A percentile compares a stretch with the other conserved stretches of the same genome.
Evolutionary conservation across 2,113 vertebrate species (phyloP).

Genomic region (Pionites leucogaster): DNA sequence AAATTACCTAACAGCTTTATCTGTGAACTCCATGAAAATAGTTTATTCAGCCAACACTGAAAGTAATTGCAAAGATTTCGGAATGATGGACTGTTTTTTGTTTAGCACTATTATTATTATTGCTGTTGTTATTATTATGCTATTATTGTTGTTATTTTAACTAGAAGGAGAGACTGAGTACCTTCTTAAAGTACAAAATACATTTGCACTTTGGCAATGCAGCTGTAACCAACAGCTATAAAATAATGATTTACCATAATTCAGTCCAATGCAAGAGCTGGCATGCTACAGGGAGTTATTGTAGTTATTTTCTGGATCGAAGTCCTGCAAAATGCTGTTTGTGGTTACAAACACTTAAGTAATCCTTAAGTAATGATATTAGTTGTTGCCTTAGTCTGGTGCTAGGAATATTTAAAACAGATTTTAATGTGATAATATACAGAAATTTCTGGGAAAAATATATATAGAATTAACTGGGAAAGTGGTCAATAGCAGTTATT

Average conservation of each 20-base stretch:
- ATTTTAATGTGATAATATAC: background rate
- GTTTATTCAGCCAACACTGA: background rate
- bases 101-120: background rate
- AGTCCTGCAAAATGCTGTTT: background rate
- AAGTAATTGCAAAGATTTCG: background rate
- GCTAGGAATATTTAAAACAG: background rate
- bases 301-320: background rate
- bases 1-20: background rate
- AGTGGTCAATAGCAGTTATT: background rate
- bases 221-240: background rate
- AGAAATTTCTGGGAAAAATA: background rate
- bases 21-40: background rate
- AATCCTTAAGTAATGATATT: background rate
- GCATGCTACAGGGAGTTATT: background rate
- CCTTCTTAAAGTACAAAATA: background rate
- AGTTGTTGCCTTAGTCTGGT: background rate
- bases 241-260: background rate
- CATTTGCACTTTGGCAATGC: background rate
- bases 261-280: background rate
- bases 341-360: background rate
- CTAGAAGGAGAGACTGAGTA: background rate
- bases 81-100: background rate
- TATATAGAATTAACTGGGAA: background rate
- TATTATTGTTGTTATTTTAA: background rate
- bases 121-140: background rate